Conservation (phyloP, 2,888 invertebrate genomes). For the Caenorhabditis sp. region DNA sequence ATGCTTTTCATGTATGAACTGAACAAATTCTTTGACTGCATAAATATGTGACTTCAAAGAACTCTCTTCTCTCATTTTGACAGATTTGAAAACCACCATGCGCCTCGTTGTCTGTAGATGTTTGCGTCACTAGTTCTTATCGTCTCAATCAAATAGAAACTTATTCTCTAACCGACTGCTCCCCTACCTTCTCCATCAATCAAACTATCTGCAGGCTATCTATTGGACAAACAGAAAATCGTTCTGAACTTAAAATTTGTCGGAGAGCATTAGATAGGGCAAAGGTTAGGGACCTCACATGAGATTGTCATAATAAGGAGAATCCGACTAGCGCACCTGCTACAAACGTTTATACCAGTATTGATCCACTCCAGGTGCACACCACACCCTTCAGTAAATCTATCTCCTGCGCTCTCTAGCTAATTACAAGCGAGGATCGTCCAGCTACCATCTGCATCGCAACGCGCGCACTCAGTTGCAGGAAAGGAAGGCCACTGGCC, state of each 20-base stretch:
- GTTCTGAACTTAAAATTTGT: too few species aligned
- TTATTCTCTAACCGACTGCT: neutral
- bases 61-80: neutral
- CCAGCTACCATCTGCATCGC: neutral
- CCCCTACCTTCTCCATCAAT: neutral
- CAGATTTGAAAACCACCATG: neutral
- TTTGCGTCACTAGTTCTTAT: constrained; percentile 9
- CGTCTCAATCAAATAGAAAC: neutral
- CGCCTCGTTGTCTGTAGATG: neutral
- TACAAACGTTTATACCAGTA: too few species aligned
- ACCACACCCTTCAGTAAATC: too few species aligned
- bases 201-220: neutral
- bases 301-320: too few species aligned
- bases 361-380: too few species aligned
- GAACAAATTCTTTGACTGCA: neutral
- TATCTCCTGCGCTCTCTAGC: too few species aligned
- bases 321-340: too few species aligned
- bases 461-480: neutral
- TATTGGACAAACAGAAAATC: neutral
- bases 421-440: too few species aligned
- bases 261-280: too few species aligned
- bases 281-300: too few species aligned
- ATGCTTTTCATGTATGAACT: constrained; percentile 1
- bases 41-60: neutral
- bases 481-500: too few species aligned